Evolutionary conservation across 1,140 invertebrate species (phyloP).

Genomic region (Proales similis): DNA sequence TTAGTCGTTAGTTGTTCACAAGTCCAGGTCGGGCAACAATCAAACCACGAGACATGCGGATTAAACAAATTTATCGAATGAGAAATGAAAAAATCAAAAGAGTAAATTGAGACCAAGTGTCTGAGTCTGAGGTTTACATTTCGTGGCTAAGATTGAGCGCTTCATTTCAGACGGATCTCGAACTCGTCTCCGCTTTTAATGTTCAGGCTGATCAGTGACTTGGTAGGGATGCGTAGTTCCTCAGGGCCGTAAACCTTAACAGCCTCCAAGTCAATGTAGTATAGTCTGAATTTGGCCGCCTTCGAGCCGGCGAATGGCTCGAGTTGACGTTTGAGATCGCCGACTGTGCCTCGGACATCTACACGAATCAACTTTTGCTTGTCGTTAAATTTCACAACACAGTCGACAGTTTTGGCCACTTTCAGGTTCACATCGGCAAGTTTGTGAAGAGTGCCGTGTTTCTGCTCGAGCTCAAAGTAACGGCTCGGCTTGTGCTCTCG

Average conservation of each 20-base stretch:
- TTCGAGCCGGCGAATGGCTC: constrained; percentile 11
- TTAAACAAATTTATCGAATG: too few species aligned
- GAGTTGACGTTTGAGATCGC: constrained; percentile 13
- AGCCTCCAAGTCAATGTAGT: constrained; percentile 26
- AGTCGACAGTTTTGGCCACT: constrained; percentile 10
- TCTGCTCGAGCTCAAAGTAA: constrained; percentile 22
- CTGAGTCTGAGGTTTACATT: too few species aligned
- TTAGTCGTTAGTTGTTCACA: too few species aligned
- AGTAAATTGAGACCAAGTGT: too few species aligned
- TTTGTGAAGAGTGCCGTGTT: constrained; percentile 14
- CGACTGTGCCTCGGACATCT: constrained; percentile 4
- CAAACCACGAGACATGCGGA: too few species aligned
- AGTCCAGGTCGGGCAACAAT: too few species aligned
- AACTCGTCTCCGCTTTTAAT: constrained; percentile 28
- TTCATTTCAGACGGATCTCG: constrained; percentile 20
- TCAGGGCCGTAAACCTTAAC: constrained; percentile 22
- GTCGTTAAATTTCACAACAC: constrained; percentile 18
- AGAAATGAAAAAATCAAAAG: too few species aligned
- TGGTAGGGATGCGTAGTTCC: constrained; percentile 1
- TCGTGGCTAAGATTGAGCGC: too few species aligned
- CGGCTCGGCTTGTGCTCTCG: constrained; percentile 1
- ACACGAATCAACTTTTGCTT: not conserved
- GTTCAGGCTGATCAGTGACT: constrained; percentile 1
- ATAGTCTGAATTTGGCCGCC: constrained; percentile 5
- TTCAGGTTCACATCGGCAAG: constrained; percentile 21